Evolutionary conservation across 2,888 invertebrate species (phyloP), one percentile per base, ranked within the genome.

Genomic region (Ennomos fuscantarius): DNA sequence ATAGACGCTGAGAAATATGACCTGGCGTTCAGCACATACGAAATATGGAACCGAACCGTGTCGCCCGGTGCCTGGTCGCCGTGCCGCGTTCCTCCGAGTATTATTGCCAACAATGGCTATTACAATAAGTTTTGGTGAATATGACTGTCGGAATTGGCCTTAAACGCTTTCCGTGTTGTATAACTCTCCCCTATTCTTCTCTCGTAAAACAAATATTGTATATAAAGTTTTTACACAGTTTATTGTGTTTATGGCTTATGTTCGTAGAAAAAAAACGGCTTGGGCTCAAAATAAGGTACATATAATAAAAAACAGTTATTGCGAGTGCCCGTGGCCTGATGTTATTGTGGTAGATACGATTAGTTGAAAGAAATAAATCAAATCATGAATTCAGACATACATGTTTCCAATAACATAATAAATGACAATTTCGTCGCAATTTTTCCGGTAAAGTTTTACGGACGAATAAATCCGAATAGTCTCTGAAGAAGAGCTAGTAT

Each of bases 1-100:
- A 78, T 80, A 85, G 81, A 82, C 82, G 79, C 76, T 74, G 74
- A 81, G 83, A 89, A 87, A 86, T 89, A 88, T 86, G 79, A 81
- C 72, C 73, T 63, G 79, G 78, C 78, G 79, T 74, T 78, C 78
- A 72, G 77, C 81, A 84, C 80, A 83, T 83, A 81, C 82, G 70
- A 82, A 83, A 86, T 86, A 85, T 81, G 74, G 71, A 58, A 69
- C 74, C 74, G 72, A 67, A 66, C 74, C 74, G 84, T 86, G 82
- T 79, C 85, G 77, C 63, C 69, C 74, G 74, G 86, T 83, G 73
- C 83, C 67, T 61, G 62, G 63, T 36, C 43, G 34, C 49, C 32
- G 35, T 36, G 41, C 47, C 51, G 36, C 44, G 34, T 42, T 33
- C 13, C 43, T 41, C 45, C 50, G 42, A 36, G 40, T 46, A 57